Percentiles rank a stretch among this genome's conserved stretches.
Evolutionary conservation across 2,113 vertebrate species (phyloP).

Genomic region (Aptenodytes forsteri): DNA sequence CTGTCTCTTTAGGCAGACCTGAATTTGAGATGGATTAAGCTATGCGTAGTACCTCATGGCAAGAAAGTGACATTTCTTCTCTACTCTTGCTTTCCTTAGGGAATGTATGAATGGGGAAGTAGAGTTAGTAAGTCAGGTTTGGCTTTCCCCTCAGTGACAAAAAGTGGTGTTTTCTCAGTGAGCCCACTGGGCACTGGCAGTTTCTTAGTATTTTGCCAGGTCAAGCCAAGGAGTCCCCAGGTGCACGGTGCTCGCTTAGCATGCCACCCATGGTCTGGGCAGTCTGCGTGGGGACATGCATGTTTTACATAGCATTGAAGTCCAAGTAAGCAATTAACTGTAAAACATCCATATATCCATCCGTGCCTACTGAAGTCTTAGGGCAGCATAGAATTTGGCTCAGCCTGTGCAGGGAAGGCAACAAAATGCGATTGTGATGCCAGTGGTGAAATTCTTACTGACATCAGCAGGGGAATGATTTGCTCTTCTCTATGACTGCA

Average conservation of each 20-base stretch:
- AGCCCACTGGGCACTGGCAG: background rate
- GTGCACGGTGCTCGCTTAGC: rapidly evolving
- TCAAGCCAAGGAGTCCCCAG: background rate
- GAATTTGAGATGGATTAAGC: background rate
- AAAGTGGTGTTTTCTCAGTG: background rate
- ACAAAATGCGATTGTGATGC: background rate
- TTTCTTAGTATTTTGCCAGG: background rate
- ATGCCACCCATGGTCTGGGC: background rate
- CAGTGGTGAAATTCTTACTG: background rate
- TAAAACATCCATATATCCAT: background rate
- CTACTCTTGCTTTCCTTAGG: background rate
- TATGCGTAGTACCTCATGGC: background rate
- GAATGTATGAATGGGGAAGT: background rate
- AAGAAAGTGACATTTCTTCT: background rate
- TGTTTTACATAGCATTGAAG: background rate
- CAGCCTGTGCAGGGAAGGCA: background rate
- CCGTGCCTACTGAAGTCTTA: background rate
- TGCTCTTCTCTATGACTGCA: background rate
- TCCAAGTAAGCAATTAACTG: background rate
- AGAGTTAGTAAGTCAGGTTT: background rate
- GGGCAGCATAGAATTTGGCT: background rate
- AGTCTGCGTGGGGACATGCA: background rate
- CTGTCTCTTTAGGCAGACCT: background rate
- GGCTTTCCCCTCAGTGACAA: background rate
- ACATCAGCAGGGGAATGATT: background rate